Evolutionary conservation across 2,797 vertebrate species (phyloP), one percentile per base, ranked within the genome.

Genomic region (Leucoraja ocellata): DNA sequence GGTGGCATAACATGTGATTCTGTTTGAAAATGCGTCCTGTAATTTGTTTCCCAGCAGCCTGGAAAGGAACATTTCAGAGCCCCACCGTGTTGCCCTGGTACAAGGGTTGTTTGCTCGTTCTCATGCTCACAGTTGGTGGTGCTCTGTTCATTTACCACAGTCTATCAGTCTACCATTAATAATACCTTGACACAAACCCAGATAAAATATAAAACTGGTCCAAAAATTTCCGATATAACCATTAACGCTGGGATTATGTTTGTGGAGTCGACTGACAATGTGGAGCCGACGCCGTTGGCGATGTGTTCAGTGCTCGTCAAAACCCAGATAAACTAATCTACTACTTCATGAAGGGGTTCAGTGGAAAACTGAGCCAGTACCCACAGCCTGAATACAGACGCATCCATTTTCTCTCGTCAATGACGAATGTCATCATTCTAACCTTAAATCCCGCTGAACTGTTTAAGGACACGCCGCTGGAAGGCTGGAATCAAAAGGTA

Each of bases 281-380:
- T 86, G 28, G 58, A 86, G 83, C 58, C 58, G 11, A 32, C 58
- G 61, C 83, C 58, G n/a, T 86, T 86, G 83, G 61, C 28, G 28
- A 28, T 32, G 28, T 86, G 58, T 32, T 86, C 83, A 86, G 28
- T 86, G 83, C 83, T 63, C 58, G 28, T n/a, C 61, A 63, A 65
- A 86, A 86, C 13, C 83, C 83, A 86, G 83, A 86, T 4, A 86
- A 65, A 32, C 58, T 0, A 14, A 14, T 86, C 28, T 18, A 63
- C 16, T 86, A 32, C 58, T 86, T 86, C 76, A 77, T 77, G 76
- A 77, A 77, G 76, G 76, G 76, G 28, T 77, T 77, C 76, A 77
- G 76, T 77, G 76, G 76, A 8, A 77, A 77, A 9, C n/a, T 77
- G 28, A 32, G 25, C 25, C 76, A 77, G 28, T 77, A 77, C n/a